A percentile compares a stretch with the other conserved stretches of the same genome.
Conservation (phyloP, 2,888 invertebrate species). For the Nasonia oneida region DNA sequence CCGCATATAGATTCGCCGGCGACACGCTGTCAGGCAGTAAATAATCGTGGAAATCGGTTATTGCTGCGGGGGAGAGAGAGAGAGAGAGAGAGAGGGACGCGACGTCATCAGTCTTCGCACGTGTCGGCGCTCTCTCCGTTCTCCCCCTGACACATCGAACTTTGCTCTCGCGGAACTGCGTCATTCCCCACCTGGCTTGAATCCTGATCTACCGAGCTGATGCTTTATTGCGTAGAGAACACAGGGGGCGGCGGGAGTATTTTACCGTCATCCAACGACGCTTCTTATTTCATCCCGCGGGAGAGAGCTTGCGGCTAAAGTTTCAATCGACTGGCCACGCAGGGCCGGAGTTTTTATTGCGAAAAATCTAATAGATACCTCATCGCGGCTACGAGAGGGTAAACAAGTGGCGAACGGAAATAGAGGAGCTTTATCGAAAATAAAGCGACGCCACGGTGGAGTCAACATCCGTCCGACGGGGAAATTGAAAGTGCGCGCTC, state of each 20-base stretch:
- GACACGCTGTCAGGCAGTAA: conserved; percentile 29
- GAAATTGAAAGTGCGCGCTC: conserved; percentile 47
- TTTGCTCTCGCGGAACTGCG: conserved; percentile 23
- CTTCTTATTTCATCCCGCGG: background rate
- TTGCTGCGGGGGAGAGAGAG: conserved; percentile 7
- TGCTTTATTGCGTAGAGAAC: background rate
- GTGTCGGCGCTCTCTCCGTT: background rate
- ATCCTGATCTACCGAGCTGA: conserved; percentile 15
- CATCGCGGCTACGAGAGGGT: background rate
- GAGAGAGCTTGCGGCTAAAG: background rate
- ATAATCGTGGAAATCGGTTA: conserved; percentile 56
- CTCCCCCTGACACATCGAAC: background rate
- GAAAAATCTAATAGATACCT: no score
- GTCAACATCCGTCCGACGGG: conserved; percentile 33
- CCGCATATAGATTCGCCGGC: background rate
- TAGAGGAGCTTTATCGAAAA: conserved; percentile 25
- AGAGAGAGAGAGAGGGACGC: background rate
- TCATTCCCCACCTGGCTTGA: conserved; percentile 33
- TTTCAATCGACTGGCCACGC: background rate
- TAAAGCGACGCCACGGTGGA: conserved; percentile 10
- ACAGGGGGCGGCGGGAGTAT: background rate
- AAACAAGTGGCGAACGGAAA: conserved; percentile 9
- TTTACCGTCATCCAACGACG: background rate
- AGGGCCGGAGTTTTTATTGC: background rate
- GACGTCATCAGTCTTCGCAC: conserved; percentile 33